Evolutionary conservation across 1,140 invertebrate species (phyloP), one percentile per base, ranked within the genome.

Genomic region (Arctopsyche grandis): DNA sequence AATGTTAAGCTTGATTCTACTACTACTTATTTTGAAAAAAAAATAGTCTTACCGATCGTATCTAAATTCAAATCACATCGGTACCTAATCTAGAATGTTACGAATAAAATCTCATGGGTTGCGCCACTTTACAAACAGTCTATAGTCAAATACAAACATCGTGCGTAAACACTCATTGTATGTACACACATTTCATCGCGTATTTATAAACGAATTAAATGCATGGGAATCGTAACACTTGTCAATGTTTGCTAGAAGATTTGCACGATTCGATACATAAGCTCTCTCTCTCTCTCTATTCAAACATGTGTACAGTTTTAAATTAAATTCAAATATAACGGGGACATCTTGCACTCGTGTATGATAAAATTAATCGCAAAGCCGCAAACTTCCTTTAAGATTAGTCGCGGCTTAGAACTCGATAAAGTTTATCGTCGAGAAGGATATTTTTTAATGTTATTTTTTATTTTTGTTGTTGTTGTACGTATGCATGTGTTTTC

Each of bases 141-240:
- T 52, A 16, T 52, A 52, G 3, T 52, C 16, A 14, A 52, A 16
- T 52, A 10, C 16, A 52, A 52, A 52, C 16, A 52, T 3, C 12
- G 16, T 52, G 12, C 10, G 16, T n/a, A n/a, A n/a, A n/a, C n/a
- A n/a, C n/a, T n/a, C n/a, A 52, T 1, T 52, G 16, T 52, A 12
- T 52, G 16, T 52, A 52, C 48, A 52, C 48, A 52, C 60, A 21
- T 26, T 66, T 12, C 12, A 26, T 46, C 9, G 14, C 43, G 16
- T 71, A 75, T 43, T 56, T 75, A 26, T 16, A 24, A 73, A 52
- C 46, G 38, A 16, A 52, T 52, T 48, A n/a, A 70, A 44, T 14
- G 22, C 46, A 44, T 76, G 74, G 16, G 74, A 76, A 76, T 58
- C 38, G 22, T 43, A 22, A 43, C 74, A 76, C 74, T 76, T 76